A percentile compares a stretch with the other conserved stretches of the same genome.
Evolutionary conservation across 2,113 vertebrate species (phyloP).

Genomic region (Dendrocopos noguchii): DNA sequence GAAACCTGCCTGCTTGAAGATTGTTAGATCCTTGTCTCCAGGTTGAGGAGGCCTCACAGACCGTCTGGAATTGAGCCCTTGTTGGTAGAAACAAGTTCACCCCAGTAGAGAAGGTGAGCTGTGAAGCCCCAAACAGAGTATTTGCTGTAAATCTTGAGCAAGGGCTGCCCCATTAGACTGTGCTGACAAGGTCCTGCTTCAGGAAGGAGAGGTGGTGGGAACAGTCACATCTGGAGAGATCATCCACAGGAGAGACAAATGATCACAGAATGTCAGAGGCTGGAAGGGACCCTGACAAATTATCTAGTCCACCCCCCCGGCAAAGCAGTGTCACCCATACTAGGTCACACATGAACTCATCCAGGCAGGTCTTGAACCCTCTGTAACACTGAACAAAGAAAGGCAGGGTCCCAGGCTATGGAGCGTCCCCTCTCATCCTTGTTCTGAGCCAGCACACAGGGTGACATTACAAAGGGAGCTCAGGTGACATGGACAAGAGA

Average conservation of each 20-base stretch:
- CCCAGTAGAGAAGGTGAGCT: neutral
- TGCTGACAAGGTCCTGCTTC: neutral
- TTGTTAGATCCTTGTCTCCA: neutral
- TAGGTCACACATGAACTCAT: too few relatives aligned
- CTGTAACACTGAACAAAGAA: neutral
- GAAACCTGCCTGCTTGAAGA: neutral
- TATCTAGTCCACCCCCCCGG: too few relatives aligned
- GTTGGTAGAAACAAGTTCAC: neutral
- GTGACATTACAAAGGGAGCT: neutral
- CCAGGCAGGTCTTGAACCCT: neutral
- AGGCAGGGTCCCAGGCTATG: neutral
- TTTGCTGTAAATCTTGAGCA: neutral
- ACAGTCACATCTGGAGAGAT: neutral
- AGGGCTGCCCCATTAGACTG: neutral
- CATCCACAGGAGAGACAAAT: neutral
- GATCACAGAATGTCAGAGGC: too few relatives aligned
- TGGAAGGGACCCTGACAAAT: too few relatives aligned
- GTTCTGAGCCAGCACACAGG: neutral
- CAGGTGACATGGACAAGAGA: fast-evolving
- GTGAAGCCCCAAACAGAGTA: neutral
- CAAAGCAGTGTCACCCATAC: too few relatives aligned
- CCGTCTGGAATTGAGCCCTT: neutral
- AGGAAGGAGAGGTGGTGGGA: neutral
- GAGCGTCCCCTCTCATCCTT: neutral
- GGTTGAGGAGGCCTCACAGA: neutral